These are phyloP conservation scores for Drosophila koepferae DNA, from an alignment of 2,888 invertebrate species.

Conservation along the genomic window DNA sequence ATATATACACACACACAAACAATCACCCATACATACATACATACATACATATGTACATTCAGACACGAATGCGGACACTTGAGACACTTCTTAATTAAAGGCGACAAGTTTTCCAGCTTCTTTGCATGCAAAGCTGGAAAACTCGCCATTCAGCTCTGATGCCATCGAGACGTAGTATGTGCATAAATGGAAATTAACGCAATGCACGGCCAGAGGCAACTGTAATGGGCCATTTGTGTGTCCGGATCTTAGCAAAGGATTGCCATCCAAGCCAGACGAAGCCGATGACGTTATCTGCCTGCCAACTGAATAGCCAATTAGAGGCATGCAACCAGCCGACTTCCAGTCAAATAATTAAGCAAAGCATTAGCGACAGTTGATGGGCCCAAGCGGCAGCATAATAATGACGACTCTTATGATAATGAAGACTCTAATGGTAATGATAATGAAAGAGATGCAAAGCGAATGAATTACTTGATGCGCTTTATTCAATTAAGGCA, in stretches of 20 bases:
- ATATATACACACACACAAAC: neutral
- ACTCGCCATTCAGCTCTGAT: conserved; percentile 4
- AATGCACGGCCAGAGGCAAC: conserved; percentile 26
- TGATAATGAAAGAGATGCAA: neutral
- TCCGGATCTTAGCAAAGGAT: conserved; percentile 25
- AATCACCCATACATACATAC: neutral
- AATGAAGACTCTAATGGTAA: neutral
- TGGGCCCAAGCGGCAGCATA: neutral
- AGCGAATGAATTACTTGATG: neutral
- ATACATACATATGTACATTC: neutral
- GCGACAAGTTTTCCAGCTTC: conserved; percentile 27
- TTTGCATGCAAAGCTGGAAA: conserved; percentile 7
- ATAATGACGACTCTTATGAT: neutral
- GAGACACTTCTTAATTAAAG: conserved; percentile 56
- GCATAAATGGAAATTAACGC: conserved; percentile 49
- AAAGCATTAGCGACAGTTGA: conserved; percentile 39
- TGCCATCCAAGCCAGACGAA: conserved; percentile 28
- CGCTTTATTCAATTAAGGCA: neutral
- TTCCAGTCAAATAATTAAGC: conserved; percentile 44
- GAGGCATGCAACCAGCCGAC: conserved; percentile 44
- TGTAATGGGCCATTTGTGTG: conserved; percentile 49
- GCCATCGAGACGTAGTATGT: neutral
- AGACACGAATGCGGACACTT: conserved; percentile 29
- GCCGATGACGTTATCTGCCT: conserved; percentile 10
- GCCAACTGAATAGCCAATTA: conserved; percentile 49